Base-by-base conservation (phyloP, 2,797 vertebrate species). In the Periparus ater region DNA sequence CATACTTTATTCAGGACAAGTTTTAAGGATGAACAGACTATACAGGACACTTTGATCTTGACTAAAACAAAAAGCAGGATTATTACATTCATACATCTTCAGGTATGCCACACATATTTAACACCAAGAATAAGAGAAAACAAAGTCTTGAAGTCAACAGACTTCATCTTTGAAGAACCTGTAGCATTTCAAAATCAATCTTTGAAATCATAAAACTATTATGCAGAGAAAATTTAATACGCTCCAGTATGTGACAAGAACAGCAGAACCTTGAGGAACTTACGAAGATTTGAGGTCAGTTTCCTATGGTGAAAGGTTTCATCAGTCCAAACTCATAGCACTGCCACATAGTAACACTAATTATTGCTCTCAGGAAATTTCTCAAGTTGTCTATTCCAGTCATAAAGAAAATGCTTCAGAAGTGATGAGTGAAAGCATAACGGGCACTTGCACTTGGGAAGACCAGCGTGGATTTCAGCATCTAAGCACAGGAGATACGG, bases 401-500 rank as follows among this genome's bases (percentile, higher is more conserved):
- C 17, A 70, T 30, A 4, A 47, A 17, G 11, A 11, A 65, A 70
- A 57, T 42, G 6, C 29, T 81, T 62, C 21, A 42, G 34, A 77
- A 81, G 13, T 17, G 17, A 22, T 44, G 9, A 54, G 15, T 27
- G 25, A 62, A 38, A 13, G 8, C 26, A 7, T 34, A 26, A 25
- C 17, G 25, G 16, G 10, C 78, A 26, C 19, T 18, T 45, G 15
- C 15, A 62, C 7, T n/a, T n/a, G 6, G 3, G 32, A 79, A 75
- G 20, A 63, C 7, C 20, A 22, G 3, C 27, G 14, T 30, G 11
- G 3, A 22, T 70, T 45, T 55, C 27, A 57, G n/a, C 21, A 57
- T 5, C 5, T 36, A 61, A 44, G 21, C 13, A 66, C 9, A 32
- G 7, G 27, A 47, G 9, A 53, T 21, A 25, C 0, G 0, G 12